Percentiles rank a stretch among this genome's conserved stretches.
phyloP scores from a whole-genome alignment of 2,113 vertebrate species.

The Caranx melampygus region DNA sequence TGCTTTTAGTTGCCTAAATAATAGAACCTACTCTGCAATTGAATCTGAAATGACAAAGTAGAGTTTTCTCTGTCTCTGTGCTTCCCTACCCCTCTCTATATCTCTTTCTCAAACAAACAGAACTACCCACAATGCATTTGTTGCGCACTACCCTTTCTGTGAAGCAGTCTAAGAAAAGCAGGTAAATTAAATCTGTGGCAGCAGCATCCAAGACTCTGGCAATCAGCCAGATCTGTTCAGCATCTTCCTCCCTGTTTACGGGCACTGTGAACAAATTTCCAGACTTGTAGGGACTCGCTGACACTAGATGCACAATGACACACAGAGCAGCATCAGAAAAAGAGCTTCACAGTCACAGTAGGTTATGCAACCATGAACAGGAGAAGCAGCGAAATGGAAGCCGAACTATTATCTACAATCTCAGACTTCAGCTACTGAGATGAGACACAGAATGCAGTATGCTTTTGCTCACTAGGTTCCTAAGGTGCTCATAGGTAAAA shows the following conservation, averaged over 20 bases:
- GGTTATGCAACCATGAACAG: slow-evolving; percentile 49
- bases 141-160: slow-evolving; percentile 45
- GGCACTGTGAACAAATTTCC: slow-evolving; percentile 62
- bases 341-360: slow-evolving; percentile 23
- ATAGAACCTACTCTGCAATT: slow-evolving; percentile 24
- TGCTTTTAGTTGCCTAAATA: slow-evolving; percentile 66
- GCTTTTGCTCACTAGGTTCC: slow-evolving; percentile 49
- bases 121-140: slow-evolving; percentile 56
- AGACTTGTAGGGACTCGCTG: slow-evolving; percentile 43
- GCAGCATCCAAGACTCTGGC: slow-evolving; percentile 63
- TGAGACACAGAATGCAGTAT: slow-evolving; percentile 49
- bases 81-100: neutral
- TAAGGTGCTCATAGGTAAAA: slow-evolving; percentile 64
- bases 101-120: slow-evolving; percentile 35
- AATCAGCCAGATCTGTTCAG: slow-evolving; percentile 64
- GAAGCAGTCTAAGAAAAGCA: slow-evolving; percentile 65
- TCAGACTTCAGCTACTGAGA: slow-evolving; percentile 61
- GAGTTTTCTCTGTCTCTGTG: slow-evolving; percentile 16
- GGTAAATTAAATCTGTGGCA: slow-evolving; percentile 74
- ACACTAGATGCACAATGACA: slow-evolving; percentile 38
- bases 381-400: slow-evolving; percentile 49
- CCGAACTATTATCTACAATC: slow-evolving; percentile 60
- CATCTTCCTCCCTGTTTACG: slow-evolving; percentile 64
- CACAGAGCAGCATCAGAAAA: slow-evolving; percentile 37
- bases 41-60: slow-evolving; percentile 48